Evolutionary conservation across 2,113 vertebrate species (phyloP), one percentile per base, ranked within the genome.

Genomic region (Aramus guarauna): DNA sequence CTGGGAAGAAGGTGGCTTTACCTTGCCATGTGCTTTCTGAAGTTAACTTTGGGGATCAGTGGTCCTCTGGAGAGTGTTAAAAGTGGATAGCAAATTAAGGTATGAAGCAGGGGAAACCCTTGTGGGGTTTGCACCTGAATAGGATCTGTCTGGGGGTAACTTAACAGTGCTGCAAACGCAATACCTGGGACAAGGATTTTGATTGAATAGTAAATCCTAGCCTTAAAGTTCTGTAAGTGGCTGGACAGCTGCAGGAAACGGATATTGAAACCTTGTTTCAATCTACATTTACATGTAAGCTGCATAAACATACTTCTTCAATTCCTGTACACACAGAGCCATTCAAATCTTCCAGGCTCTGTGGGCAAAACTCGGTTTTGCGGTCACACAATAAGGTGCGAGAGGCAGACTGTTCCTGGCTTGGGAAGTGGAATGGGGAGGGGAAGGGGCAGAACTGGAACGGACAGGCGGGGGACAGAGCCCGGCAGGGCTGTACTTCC

Each of bases 321-420:
- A 22, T 59, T 90, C 63, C 63, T 52, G 16, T 41, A 23, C 48
- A 37, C 19, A 41, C 16, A 64, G 63, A 84, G 34, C 34, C 36
- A 58, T 43, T 22, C 37, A 58, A 53, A 12, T 21, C 39, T 82
- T 68, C 32, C 11, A 55, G 56, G 45, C 27, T 45, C 48, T 64
- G 48, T 32, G 43, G n/a, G 26, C 32, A 23, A 15, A 41, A 50
- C 39, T 15, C 0, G 0, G 12, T 50, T 71, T 50, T 74, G 29
- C 37, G 41, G 14, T 78, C 39, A 8, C 26, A 45, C 9, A 53
- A 3, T 29, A 41, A 64, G 4, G 9, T 36, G 47, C 39, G 30
- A 30, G 14, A 67, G 10, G 81, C 52, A n/a, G 55, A 36, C 9
- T 30, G 4, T 55, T 88, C 60, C 52, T 85, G 66, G 47, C 56